phyloP scores from a whole-genome alignment of 2,888 invertebrate genomes.

The Acanthosepion esculentum region DNA sequence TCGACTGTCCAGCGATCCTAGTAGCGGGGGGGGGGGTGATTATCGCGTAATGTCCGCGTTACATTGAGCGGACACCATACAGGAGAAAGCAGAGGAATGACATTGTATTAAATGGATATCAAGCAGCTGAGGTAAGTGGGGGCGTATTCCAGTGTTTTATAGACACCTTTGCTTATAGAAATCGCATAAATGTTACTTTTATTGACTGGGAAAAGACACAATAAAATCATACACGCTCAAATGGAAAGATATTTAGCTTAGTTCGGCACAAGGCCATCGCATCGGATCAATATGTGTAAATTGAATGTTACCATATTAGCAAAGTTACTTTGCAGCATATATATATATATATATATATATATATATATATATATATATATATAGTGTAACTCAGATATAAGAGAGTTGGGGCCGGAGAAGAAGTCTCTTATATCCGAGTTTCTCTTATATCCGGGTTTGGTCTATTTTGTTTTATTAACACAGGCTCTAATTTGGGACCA shows the following conservation, averaged over 20 bases:
- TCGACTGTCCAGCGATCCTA: not conserved
- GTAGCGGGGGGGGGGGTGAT: not conserved
- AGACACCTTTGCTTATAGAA: not conserved
- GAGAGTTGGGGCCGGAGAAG: no score
- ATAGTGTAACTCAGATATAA: no score
- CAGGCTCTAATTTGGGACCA: no score
- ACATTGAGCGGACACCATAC: not conserved
- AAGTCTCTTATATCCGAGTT: no score
- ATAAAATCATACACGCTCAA: not conserved
- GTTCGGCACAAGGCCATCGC: no score
- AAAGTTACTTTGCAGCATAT: no score
- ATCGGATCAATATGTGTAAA: not conserved
- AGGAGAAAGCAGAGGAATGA: not conserved
- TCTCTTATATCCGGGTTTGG: no score
- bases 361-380: no score
- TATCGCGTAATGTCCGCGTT: not conserved
- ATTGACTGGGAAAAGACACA: not conserved
- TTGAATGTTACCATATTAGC: no score
- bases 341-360: no score
- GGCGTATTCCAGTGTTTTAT: not conserved
- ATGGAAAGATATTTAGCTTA: no score
- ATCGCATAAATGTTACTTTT: not conserved
- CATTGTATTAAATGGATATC: not conserved
- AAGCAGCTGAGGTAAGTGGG: not conserved
- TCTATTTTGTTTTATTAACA: no score